A percentile compares a stretch with the other conserved stretches of the same genome.
Conservation (phyloP, 2,888 invertebrate species). For the Branchellion lobata region DNA sequence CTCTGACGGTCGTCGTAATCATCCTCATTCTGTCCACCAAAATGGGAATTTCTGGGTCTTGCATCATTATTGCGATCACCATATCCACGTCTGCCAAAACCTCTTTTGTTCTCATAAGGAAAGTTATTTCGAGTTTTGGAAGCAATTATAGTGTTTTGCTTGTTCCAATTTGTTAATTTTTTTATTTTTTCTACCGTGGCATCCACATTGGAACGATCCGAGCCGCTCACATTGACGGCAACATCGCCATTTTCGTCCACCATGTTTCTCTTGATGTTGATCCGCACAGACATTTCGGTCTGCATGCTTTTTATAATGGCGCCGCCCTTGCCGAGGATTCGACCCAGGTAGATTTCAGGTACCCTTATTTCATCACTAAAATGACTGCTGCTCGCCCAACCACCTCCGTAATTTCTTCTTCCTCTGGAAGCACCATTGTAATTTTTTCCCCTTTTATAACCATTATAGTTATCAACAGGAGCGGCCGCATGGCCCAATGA, state of each 20-base stretch:
- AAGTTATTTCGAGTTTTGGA: no score
- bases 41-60: background rate
- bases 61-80: background rate
- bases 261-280: constrained; percentile 64
- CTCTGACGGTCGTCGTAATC: background rate
- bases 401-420: background rate
- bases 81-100: background rate
- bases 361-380: background rate
- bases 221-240: background rate
- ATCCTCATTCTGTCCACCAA: constrained; percentile 43
- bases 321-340: constrained; percentile 57
- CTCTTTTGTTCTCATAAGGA: no score
- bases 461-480: no score
- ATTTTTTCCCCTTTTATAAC: background rate
- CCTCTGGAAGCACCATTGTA: background rate
- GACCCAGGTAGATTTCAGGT: constrained; percentile 6
- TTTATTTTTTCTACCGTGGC: background rate
- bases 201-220: background rate
- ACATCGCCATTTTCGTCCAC: constrained; percentile 8
- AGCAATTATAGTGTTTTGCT: no score
- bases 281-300: constrained; percentile 55
- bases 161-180: background rate
- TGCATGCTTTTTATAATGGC: constrained; percentile 58
- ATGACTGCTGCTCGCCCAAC: no score
- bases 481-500: no score